A percentile compares a stretch with the other conserved stretches of the same genome.
Conservation (phyloP, 2,113 vertebrate genomes). For the Cyphomyrus discorhynchus region DNA sequence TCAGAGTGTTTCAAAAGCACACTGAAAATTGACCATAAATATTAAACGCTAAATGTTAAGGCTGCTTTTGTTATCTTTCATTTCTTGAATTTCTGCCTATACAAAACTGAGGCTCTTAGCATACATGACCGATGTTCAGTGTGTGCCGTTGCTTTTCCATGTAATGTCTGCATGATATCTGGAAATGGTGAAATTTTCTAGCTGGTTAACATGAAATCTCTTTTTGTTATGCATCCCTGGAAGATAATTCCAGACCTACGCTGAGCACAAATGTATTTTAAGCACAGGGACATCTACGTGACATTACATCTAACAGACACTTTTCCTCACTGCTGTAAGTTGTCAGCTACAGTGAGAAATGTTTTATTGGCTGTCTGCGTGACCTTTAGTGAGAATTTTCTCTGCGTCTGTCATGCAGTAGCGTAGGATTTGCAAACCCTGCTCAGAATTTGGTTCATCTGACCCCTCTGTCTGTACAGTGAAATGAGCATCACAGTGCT, state of each 20-base stretch:
- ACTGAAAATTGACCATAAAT: background rate
- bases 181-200: background rate
- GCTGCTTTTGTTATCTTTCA: background rate
- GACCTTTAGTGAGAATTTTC: background rate
- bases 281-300: background rate
- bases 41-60: background rate
- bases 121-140: background rate
- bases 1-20: background rate
- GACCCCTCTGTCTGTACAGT: background rate
- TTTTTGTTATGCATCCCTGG: background rate
- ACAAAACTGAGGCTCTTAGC: background rate
- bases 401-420: background rate
- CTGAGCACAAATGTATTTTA: background rate
- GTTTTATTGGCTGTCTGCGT: background rate
- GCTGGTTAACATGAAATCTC: background rate
- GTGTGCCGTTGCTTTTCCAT: background rate
- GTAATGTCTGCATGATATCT: background rate
- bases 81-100: background rate
- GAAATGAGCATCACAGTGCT: background rate
- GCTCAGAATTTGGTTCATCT: background rate
- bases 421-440: background rate
- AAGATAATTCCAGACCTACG: background rate
- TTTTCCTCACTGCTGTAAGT: background rate
- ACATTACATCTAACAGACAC: background rate
- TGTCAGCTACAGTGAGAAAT: background rate